Base-by-base conservation (phyloP, 2,113 vertebrate species). In the Ceyx melanurus region DNA sequence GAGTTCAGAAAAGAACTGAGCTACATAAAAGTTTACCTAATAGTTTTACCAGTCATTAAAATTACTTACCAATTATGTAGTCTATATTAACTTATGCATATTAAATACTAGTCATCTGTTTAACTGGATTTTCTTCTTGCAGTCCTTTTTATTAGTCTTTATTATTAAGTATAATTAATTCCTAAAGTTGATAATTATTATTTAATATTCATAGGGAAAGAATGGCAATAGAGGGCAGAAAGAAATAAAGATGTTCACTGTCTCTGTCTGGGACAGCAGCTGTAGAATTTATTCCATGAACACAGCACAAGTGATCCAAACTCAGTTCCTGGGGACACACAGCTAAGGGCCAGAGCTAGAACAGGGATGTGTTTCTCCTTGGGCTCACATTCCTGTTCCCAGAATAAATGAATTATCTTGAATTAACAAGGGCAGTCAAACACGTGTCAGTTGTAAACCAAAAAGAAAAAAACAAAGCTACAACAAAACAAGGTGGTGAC, bases 381-480 rank as follows among this genome's bases (percentile, higher is more conserved):
- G 77, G 65, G 79, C 22, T 66, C 35, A 20, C 10, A 4, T 15
- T 83, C 65, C 83, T 14, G 8, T 56, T 91, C 77, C 91, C 82
- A 72, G 43, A 71, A 78, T 51, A 68, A 72, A 75, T 51, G 73
- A 58, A 72, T 72, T 31, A 28, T 89, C 68, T 94, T 83, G 86
- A 85, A 96, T 96, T 84, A 92, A 93, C 89, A 78, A 77, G 57
- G 57, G 92, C 53, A 73, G 68, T 88, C 79, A 89, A 85, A 80
- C 21, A 89, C 60, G 65, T 91, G 90, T 92, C 93, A 97, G 95
- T 77, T 58, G 61, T 21, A 87, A 97, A 94, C 77, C 84, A 89
- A 75, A 66, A 57, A 75, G 73, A 95, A 61, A 77, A 93, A 96
- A 95, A 89, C 28, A 92, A 89, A 5, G 66, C 62, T 88, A 90